phyloP scores from a whole-genome alignment of 2,113 vertebrate species.

The Erythrocercus mccallii region DNA sequence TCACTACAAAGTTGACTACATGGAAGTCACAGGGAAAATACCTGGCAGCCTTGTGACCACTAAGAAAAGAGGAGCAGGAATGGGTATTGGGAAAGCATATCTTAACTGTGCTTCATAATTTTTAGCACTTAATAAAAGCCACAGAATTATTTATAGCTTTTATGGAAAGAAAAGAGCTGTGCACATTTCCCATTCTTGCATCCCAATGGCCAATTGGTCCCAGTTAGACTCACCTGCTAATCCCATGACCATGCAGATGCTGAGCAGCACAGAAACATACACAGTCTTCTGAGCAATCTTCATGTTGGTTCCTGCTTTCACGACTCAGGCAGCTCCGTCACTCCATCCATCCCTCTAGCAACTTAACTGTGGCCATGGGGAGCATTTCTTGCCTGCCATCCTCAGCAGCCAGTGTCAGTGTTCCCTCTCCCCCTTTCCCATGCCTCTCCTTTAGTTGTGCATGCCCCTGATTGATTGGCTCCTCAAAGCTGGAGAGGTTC shows the following conservation, averaged over 20 bases:
- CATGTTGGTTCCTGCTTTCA: slow-evolving; percentile 57
- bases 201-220: fast-evolving
- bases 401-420: background rate
- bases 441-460: background rate
- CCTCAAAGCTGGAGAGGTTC: slow-evolving; percentile 57
- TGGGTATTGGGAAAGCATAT: background rate
- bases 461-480: slow-evolving; percentile 3
- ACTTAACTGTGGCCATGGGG: background rate
- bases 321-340: background rate
- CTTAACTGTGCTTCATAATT: background rate
- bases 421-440: background rate
- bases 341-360: background rate
- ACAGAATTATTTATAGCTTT: background rate
- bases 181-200: background rate
- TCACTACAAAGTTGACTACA: background rate
- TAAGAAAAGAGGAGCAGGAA: background rate
- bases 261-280: slow-evolving; percentile 5
- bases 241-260: background rate
- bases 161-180: background rate
- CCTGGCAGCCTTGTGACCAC: background rate
- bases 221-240: slow-evolving; percentile 60
- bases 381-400: background rate
- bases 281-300: background rate
- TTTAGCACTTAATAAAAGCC: background rate
- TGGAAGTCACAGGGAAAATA: background rate